These are phyloP conservation scores for Hyposmocoma kahamanoa DNA, from an alignment of 1,140 invertebrate genomes.

Conservation along the genomic window DNA sequence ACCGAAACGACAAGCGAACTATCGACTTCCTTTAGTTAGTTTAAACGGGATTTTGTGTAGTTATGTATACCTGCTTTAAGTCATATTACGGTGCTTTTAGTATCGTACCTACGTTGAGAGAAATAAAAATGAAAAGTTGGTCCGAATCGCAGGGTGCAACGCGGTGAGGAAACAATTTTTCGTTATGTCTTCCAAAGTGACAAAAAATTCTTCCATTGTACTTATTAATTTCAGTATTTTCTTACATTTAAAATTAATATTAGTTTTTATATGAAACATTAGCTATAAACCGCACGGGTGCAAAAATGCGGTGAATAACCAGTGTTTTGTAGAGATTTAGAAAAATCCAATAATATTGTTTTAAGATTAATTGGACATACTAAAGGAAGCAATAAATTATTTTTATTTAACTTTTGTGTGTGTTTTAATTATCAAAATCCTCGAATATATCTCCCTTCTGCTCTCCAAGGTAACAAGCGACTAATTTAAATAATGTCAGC, in stretches of 20 bases:
- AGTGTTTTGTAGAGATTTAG: neutral
- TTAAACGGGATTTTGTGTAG: neutral
- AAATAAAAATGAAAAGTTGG: constrained; percentile 39
- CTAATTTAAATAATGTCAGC: no score
- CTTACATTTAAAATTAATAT: neutral
- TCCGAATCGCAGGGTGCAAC: constrained; percentile 48
- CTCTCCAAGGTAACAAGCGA: no score
- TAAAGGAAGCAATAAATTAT: constrained; percentile 60
- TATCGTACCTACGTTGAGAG: neutral
- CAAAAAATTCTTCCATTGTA: no score
- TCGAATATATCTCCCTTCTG: no score
- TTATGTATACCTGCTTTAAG: no score
- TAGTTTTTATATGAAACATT: neutral
- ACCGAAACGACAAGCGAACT: constrained; percentile 51
- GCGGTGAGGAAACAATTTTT: constrained; percentile 46
- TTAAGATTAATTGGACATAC: constrained; percentile 17
- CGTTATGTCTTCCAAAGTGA: constrained; percentile 12
- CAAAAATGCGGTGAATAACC: neutral
- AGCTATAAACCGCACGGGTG: neutral
- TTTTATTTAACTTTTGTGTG: constrained; percentile 44
- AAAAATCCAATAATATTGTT: neutral
- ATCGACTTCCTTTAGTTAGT: constrained; percentile 44
- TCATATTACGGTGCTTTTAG: no score
- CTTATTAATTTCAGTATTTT: neutral
- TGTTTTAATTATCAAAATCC: no score